Conservation (phyloP, 1,140 invertebrate species). For the Zophobas atratus region DNA sequence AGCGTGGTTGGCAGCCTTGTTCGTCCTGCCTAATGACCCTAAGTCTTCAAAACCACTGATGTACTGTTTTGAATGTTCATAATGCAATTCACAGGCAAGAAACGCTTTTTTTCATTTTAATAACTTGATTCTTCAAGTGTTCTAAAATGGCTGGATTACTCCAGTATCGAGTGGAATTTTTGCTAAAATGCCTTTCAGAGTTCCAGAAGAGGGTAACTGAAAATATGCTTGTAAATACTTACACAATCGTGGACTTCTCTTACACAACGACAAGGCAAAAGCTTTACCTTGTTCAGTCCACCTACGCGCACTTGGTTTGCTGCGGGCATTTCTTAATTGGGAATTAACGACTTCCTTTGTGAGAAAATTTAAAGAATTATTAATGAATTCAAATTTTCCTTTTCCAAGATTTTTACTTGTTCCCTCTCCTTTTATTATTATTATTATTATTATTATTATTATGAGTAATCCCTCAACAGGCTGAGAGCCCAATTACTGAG, state of each 20-base stretch:
- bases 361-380: slow-evolving; percentile 6
- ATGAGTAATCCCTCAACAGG: no score
- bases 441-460: no score
- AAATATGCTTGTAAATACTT: slow-evolving; percentile 42
- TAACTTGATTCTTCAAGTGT: no score
- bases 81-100: slow-evolving; percentile 21
- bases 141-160: no score
- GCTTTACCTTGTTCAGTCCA: slow-evolving; percentile 48
- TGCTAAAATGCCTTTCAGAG: not conserved
- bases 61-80: slow-evolving; percentile 11
- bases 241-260: slow-evolving; percentile 49
- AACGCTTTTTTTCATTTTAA: slow-evolving; percentile 38
- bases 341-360: slow-evolving; percentile 31
- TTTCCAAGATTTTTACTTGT: slow-evolving; percentile 5
- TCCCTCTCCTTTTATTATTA: not conserved
- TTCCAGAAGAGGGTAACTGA: slow-evolving; percentile 47
- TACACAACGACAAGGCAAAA: slow-evolving; percentile 51
- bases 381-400: slow-evolving; percentile 15
- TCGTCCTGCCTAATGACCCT: slow-evolving; percentile 16
- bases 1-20: slow-evolving; percentile 34
- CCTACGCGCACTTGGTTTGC: not conserved
- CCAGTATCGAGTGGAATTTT: no score
- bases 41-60: slow-evolving; percentile 43
- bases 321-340: slow-evolving; percentile 40
- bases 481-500: no score